Evolutionary conservation across 2,888 invertebrate genomes (phyloP).

Genomic region (Diachrysia chrysitis): DNA sequence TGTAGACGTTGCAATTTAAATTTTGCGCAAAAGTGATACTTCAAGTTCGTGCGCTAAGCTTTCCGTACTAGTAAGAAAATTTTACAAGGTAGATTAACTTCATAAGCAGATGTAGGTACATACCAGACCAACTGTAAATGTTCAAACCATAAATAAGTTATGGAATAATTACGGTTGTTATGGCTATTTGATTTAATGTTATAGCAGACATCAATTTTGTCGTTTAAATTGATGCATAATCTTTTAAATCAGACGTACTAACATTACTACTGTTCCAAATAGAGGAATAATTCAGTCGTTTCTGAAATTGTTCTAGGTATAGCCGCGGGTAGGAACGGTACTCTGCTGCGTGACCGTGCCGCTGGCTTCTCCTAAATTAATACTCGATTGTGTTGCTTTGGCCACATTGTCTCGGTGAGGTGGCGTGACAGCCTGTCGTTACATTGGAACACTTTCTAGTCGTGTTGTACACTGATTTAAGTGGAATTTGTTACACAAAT

Average conservation of each 20-base stretch:
- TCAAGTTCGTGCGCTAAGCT: conserved; percentile 56
- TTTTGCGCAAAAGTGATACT: conserved; percentile 61
- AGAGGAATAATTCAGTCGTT: conserved; percentile 70
- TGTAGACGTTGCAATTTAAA: conserved; percentile 63
- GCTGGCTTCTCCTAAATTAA: conserved; percentile 80
- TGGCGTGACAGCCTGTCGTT: conserved; percentile 81
- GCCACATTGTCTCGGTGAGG: conserved; percentile 72
- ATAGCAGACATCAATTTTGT: conserved; percentile 30
- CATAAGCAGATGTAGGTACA: conserved; percentile 48
- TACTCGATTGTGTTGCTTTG: conserved; percentile 77
- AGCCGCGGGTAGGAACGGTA: conserved; percentile 80
- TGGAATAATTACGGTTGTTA: conserved; percentile 41
- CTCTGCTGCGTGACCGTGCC: conserved; percentile 80
- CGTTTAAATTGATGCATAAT: conserved; percentile 31
- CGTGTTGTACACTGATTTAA: conserved; percentile 69
- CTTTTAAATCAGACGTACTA: conserved; percentile 63
- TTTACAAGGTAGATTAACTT: conserved; percentile 60
- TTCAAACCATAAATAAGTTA: conserved; percentile 65
- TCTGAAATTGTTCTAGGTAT: conserved; percentile 76
- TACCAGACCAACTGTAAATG: conserved; percentile 60
- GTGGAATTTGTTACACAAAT: conserved; percentile 68
- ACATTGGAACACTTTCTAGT: conserved; percentile 78
- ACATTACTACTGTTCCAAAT: conserved; percentile 75
- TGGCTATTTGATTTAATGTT: conserved; percentile 32
- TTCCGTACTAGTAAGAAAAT: conserved; percentile 62